A percentile compares a stretch with the other conserved stretches of the same genome.
phyloP scores from a whole-genome alignment of 2,888 invertebrate species.

The Himalopsyche japonica region DNA sequence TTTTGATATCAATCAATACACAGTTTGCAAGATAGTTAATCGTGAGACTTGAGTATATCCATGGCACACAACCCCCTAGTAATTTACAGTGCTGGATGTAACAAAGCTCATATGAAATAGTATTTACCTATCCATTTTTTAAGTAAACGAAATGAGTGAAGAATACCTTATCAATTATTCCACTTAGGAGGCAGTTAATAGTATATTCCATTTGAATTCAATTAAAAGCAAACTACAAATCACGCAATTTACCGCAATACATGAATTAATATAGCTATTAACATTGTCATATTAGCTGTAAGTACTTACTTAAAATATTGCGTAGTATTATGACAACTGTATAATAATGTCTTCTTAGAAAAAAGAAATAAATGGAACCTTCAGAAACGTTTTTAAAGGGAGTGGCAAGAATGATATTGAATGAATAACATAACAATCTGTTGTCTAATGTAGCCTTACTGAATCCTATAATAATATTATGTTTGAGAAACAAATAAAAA shows the following conservation, averaged over 20 bases:
- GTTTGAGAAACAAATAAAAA: conserved; percentile 38
- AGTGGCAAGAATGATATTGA: conserved; percentile 12
- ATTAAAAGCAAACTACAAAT: conserved; percentile 1
- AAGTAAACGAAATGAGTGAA: background rate
- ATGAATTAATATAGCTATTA: conserved; percentile 12
- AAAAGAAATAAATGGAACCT: background rate
- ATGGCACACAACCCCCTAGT: background rate
- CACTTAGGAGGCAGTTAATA: background rate
- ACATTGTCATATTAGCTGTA: conserved; percentile 18
- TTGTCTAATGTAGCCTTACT: conserved; percentile 40
- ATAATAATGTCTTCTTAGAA: conserved; percentile 17
- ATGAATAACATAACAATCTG: conserved; percentile 31
- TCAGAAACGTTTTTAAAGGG: background rate
- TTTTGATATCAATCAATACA: no score
- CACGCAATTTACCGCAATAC: conserved; percentile 28
- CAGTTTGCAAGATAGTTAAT: no score
- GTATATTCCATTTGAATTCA: background rate
- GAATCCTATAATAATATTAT: conserved; percentile 39
- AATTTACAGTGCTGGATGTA: background rate
- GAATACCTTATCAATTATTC: background rate
- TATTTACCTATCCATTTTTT: background rate
- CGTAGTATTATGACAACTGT: background rate
- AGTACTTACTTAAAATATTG: conserved; percentile 2
- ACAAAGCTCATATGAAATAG: background rate
- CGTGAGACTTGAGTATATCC: background rate